Conservation (phyloP, 1,140 invertebrate species). For the Prorops nasuta region DNA sequence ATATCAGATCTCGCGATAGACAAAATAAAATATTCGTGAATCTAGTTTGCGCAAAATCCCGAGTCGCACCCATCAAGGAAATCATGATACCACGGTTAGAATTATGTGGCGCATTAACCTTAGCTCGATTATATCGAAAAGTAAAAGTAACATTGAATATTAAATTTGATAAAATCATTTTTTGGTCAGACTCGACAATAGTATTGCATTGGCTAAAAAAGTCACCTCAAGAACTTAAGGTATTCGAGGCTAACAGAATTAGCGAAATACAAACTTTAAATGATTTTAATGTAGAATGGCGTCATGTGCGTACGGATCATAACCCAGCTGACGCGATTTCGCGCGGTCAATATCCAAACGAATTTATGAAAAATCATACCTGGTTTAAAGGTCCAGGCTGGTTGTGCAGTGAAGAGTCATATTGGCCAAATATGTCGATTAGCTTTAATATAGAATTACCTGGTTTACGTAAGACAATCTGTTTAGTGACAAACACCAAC, state of each 20-base stretch:
- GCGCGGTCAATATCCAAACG: neutral
- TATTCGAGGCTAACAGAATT: conserved; percentile 41
- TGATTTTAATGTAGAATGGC: neutral
- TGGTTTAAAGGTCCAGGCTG: neutral
- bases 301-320: neutral
- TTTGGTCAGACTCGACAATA: conserved; percentile 23
- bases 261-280: conserved; percentile 33
- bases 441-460: neutral
- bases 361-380: neutral
- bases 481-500: neutral
- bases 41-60: conserved; percentile 31
- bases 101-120: conserved; percentile 31
- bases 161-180: neutral
- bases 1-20: neutral
- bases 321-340: neutral
- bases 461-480: neutral
- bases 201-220: conserved; percentile 25
- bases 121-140: conserved; percentile 24
- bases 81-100: conserved; percentile 33
- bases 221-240: conserved; percentile 5
- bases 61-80: conserved; percentile 38
- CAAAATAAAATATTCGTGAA: neutral
- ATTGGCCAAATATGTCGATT: neutral
- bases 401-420: neutral
- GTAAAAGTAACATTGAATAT: conserved; percentile 4